phyloP scores from a whole-genome alignment of 2,113 vertebrate species.

The Empidonax traillii region DNA sequence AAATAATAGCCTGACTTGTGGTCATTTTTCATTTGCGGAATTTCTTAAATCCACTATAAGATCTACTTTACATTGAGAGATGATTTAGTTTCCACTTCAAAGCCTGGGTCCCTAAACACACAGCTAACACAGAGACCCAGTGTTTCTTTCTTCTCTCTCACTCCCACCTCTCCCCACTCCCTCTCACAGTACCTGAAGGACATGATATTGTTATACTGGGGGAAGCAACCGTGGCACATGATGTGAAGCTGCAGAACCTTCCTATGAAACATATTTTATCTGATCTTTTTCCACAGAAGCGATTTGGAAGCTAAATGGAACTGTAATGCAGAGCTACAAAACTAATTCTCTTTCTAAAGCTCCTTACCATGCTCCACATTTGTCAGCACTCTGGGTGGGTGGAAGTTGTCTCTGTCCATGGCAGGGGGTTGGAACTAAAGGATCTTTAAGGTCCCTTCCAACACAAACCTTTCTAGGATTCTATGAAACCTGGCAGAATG shows the following conservation, averaged over 20 bases:
- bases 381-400: background rate
- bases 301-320: background rate
- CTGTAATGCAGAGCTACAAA: background rate
- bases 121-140: background rate
- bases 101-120: rapidly evolving
- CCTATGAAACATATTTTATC: background rate
- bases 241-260: background rate
- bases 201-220: background rate
- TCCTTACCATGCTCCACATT: background rate
- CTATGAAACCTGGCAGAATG: background rate
- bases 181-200: background rate
- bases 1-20: background rate
- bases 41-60: background rate
- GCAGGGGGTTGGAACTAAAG: background rate
- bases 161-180: background rate
- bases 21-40: background rate
- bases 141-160: background rate
- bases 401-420: background rate
- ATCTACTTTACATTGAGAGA: background rate
- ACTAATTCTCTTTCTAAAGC: background rate
- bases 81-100: background rate
- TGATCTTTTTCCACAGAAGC: background rate
- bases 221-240: background rate
- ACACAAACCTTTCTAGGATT: background rate
- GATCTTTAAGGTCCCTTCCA: background rate